Base-by-base conservation (phyloP, 2,113 vertebrate species). In the Axis porcinus region DNA sequence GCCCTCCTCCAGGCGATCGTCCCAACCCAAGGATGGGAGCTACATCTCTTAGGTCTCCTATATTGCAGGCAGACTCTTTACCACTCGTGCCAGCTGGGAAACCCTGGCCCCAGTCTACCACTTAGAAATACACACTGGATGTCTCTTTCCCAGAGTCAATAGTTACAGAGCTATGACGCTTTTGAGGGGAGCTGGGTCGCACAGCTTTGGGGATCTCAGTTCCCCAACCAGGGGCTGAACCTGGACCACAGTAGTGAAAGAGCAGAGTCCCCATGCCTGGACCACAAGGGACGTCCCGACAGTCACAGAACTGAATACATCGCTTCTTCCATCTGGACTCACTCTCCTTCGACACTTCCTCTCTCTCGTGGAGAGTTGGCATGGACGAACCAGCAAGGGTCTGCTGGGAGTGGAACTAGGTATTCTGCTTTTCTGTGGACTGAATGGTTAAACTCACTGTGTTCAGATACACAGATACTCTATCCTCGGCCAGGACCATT, bases 151-250 rank as follows among this genome's bases (percentile, higher is more conserved):
- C 40, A 27, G 40, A 78, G 40, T 45, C 25, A 43, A 28, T 28
- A 27, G 25, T 28, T 45, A 45, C 70, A 15, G 70, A 76, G 40
- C 23, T 27, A 25, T 3, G 23, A 2, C 0, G 25, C 74, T 30
- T 33, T 54, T 27, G 40, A 43, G 40, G 40, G 23, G 23, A 76
- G 3, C 70, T 43, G 36, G 0, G 6, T 14, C 0, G 0, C 70
- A 74, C 70, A 43, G 70, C 36, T 74, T 74, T 40, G 11, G 21
- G 36, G 11, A 43, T 76, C 70, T 43, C 70, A 76, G 36, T 3
- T 43, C 36, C 70, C 70, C 1, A 0, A 43, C 11, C 70, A 76
- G 36, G 23, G 36, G 23, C 23, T 40, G 36, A 76, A 27, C 36
- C 36, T 14, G 70, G 36, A 23, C 70, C 70, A 2, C 70, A 27